Percentiles rank a stretch among this genome's conserved stretches.
These are phyloP conservation scores for Falco biarmicus DNA, from an alignment of 2,797 vertebrate genomes.

Conservation along the genomic window DNA sequence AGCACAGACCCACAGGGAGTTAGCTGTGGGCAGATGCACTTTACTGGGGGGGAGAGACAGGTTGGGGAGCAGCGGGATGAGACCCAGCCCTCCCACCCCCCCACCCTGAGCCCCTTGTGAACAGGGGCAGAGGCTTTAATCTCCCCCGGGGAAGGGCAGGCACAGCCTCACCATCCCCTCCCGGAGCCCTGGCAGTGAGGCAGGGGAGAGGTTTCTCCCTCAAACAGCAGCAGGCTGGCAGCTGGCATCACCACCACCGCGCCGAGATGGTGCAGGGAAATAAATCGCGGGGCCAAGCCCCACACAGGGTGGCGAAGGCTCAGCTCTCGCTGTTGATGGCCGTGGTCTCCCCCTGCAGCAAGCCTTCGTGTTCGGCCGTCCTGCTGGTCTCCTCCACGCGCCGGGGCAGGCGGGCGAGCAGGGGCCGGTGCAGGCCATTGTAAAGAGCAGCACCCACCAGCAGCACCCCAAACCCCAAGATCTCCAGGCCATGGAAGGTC, in stretches of 20 bases:
- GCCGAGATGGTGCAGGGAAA: accelerated
- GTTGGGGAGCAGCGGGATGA: not conserved
- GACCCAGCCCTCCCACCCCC: not conserved
- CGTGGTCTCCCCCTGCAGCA: slow-evolving; percentile 9
- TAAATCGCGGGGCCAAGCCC: not conserved
- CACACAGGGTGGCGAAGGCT: not conserved
- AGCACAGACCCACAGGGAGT: too few relatives aligned
- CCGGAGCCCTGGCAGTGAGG: not conserved
- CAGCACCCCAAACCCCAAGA: slow-evolving; percentile 89
- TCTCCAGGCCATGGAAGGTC: slow-evolving; percentile 87
- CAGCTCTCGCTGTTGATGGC: not conserved
- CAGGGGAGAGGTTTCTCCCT: not conserved
- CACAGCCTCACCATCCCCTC: not conserved
- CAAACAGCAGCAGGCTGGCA: not conserved
- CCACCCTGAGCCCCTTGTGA: not conserved
- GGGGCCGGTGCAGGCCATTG: slow-evolving; percentile 87
- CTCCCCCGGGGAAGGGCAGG: not conserved
- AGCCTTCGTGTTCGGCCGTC: slow-evolving; percentile 41
- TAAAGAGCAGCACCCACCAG: slow-evolving; percentile 86
- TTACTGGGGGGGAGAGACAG: not conserved
- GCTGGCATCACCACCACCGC: not conserved
- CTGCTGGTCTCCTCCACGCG: not conserved
- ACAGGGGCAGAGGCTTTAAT: not conserved
- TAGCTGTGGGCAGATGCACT: not conserved
- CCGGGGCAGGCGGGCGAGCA: slow-evolving; percentile 79